Base-by-base conservation (phyloP, 2,113 vertebrate species). In the Rynchops niger region DNA sequence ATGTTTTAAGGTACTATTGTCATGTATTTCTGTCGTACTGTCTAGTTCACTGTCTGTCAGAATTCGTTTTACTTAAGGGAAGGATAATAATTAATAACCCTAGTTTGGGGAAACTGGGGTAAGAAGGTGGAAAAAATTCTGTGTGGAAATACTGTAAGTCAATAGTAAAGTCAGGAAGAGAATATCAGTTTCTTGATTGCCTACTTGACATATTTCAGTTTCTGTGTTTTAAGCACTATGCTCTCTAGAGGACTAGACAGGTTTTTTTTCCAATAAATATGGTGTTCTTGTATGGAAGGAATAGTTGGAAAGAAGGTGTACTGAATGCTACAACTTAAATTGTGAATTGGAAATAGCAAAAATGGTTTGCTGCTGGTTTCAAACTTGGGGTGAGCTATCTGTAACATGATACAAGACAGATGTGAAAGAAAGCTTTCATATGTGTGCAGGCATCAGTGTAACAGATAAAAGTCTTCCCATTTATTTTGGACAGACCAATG, bases 401-500 rank as follows among this genome's bases (percentile, higher is more conserved):
- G 29, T 85, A 71, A 63, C 59, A 45, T 77, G 70, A 40, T 43
- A 45, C 26, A 61, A 74, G 45, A 47, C 17, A 55, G 50, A 88
- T 52, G 15, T 56, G 38, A 71, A 80, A 69, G 86, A 40, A 82
- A 49, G 25, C 22, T 63, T 91, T 76, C 16, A 12, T 71, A 15
- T 2, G 9, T 11, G 22, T 27, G 3, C 82, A 56, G 47, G 14
- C 81, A 56, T 77, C 43, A 79, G 12, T 90, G 23, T 90, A 87
- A 72, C n/a, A 61, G 25, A 20, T 94, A 71, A 67, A 90, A 76
- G 11, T 87, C 72, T 96, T 79, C 25, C 25, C 6, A 4, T 96
- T 94, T 86, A 25, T 88, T 90, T 88, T 93, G 88, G 43, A 77
- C 97, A 99, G 99, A 79, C 99, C 99, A 42, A 95, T 99, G 70